A percentile compares a stretch with the other conserved stretches of the same genome.
These are phyloP conservation scores for Lissocephala sabroskyi DNA, from an alignment of 2,888 invertebrate species.

Conservation along the genomic window DNA sequence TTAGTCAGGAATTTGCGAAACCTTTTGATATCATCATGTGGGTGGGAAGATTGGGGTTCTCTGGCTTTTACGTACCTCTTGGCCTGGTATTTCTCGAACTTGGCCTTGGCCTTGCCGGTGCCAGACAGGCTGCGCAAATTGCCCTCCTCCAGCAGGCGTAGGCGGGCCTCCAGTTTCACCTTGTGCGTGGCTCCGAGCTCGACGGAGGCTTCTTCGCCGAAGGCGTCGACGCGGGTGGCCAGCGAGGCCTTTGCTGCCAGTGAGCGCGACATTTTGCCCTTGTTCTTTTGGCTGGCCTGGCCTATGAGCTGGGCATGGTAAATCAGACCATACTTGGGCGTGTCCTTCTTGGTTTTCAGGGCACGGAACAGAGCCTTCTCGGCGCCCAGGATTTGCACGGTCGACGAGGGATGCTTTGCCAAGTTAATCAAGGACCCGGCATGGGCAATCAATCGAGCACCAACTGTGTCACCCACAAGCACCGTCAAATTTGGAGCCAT, in stretches of 20 bases:
- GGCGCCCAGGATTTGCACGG: conserved; percentile 97
- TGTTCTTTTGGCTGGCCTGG: conserved; percentile 89
- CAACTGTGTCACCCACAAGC: conserved; percentile 96
- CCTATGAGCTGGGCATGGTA: conserved; percentile 96
- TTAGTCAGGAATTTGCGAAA: conserved; percentile 69
- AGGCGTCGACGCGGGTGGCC: conserved; percentile 92
- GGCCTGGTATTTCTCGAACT: conserved; percentile 93
- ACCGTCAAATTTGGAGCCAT: conserved; percentile 98
- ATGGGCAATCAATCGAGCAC: conserved; percentile 96
- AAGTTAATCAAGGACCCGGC: conserved; percentile 97
- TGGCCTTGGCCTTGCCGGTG: conserved; percentile 89
- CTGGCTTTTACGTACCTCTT: conserved; percentile 70
- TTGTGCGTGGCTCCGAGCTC: conserved; percentile 92
- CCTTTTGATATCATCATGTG: conserved; percentile 72
- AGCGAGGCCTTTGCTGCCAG: conserved; percentile 96
- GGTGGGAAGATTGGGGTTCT: no score
- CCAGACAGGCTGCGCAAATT: conserved; percentile 88
- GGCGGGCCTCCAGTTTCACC: conserved; percentile 86
- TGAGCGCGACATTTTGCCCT: conserved; percentile 96
- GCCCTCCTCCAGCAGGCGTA: conserved; percentile 89
- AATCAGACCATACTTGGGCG: conserved; percentile 98
- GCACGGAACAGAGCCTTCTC: conserved; percentile 98
- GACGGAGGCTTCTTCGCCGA: conserved; percentile 89
- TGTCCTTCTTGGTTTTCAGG: conserved; percentile 96
- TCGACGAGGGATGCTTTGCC: conserved; percentile 98